Evolutionary conservation across 2,888 invertebrate genomes (phyloP), one percentile per base, ranked within the genome.

Genomic region (Trachelus tabidus): DNA sequence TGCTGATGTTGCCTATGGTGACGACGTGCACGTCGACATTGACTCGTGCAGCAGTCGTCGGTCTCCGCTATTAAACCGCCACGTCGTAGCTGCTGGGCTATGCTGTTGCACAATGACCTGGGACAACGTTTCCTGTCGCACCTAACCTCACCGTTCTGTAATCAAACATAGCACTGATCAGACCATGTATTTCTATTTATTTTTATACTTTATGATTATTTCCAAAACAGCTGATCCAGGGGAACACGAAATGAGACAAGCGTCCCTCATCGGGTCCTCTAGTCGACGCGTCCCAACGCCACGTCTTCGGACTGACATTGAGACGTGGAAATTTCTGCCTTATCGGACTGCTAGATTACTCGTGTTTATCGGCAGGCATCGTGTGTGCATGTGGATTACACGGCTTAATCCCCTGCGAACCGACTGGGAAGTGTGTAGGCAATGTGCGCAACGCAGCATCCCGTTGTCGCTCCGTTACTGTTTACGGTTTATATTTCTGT

Each of bases 111-210:
- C 81, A 95, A 93, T 69, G 94, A 94, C 79, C 95, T 94, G n/a
- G 95, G 94, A 91, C 97, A 96, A n/a, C 95, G 94, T 89, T 96
- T 96, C 82, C 97, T 93, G 83, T 95, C 95, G 91, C 97, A 98
- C 79, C 94, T 95, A 79, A 96, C 95, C 87, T 94, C 94, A 76
- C 97, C 96, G 89, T 97, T 96, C 97, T 97, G 92, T 0, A 92
- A 90, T 81, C 79, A 81, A 82, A 83, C 9, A 15, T 23, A 56
- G 9, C 56, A 56, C 56, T 23, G 23, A 56, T 56, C 6, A 9
- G 2, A 56, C 0, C 0, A 9, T 56, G 9, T 9, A 56, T 56
- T 23, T 56, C 23, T 2, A 9, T 9, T 56, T 56, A 40, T 23
- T 23, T 40, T 0, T 1, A n/a, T n/a, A n/a, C n/a, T n/a, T n/a